These are phyloP conservation scores for Sinocyclocheilus grahami DNA, from an alignment of 2,113 vertebrate genomes.

Conservation along the genomic window DNA sequence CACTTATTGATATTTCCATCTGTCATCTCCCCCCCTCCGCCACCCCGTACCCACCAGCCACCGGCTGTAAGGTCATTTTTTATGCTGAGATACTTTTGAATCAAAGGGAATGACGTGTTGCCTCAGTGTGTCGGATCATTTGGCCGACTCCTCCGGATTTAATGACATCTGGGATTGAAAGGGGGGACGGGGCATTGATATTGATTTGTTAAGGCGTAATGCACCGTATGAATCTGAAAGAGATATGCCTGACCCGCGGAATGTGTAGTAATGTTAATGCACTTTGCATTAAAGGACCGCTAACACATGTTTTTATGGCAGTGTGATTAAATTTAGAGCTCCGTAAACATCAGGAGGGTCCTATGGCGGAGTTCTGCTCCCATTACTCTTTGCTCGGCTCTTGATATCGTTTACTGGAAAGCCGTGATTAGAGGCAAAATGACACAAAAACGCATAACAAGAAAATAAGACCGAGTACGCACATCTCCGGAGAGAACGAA, in stretches of 20 bases:
- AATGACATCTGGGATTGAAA: conserved; percentile 31
- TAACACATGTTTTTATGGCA: conserved; percentile 49
- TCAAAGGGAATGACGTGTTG: conserved; percentile 43
- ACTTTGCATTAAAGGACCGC: conserved; percentile 48
- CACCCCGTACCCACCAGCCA: conserved; percentile 47
- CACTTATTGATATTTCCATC: conserved; percentile 59
- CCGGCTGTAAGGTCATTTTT: conserved; percentile 53
- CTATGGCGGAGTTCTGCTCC: conserved; percentile 8
- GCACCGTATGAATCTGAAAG: conserved; percentile 51
- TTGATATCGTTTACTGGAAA: conserved; percentile 16
- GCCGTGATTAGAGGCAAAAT: conserved; percentile 37
- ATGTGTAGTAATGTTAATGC: conserved; percentile 47
- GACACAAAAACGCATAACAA: conserved; percentile 28
- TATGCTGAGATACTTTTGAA: conserved; percentile 51
- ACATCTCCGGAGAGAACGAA: neutral
- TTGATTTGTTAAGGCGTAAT: conserved; percentile 58
- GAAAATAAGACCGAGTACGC: conserved; percentile 11
- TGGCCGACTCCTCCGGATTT: conserved; percentile 41
- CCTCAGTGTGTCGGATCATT: conserved; percentile 41
- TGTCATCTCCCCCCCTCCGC: conserved; percentile 41
- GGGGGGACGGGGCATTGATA: conserved; percentile 27
- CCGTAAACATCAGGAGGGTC: conserved; percentile 38
- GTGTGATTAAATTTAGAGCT: conserved; percentile 43
- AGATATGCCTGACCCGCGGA: conserved; percentile 32
- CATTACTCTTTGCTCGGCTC: conserved; percentile 7